A percentile compares a stretch with the other conserved stretches of the same genome.
Evolutionary conservation across 2,113 vertebrate species (phyloP).

Genomic region (Apaloderma vittatum): DNA sequence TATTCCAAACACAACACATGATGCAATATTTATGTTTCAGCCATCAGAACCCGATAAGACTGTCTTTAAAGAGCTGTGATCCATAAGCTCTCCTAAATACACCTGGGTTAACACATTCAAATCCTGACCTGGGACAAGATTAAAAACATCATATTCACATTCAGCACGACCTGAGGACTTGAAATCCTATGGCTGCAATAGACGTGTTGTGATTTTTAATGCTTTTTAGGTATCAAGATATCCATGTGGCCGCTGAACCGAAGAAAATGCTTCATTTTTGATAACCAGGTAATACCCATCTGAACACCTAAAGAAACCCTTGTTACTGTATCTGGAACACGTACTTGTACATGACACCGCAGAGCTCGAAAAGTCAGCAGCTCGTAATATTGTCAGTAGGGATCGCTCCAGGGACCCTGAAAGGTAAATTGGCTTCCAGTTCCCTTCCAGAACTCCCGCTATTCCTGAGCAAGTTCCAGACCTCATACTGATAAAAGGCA

Average conservation of each 20-base stretch:
- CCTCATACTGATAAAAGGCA: conserved; percentile 12
- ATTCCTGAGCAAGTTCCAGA: not conserved
- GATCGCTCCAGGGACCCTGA: not conserved
- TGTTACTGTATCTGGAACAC: not conserved
- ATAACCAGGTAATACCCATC: not conserved
- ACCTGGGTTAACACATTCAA: not conserved
- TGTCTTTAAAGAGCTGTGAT: not conserved
- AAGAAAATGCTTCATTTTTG: not conserved
- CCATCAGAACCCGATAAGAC: not conserved
- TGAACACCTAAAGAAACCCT: not conserved
- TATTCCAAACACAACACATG: not conserved
- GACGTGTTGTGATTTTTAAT: not conserved
- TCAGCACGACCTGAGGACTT: not conserved
- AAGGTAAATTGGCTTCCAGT: conserved; percentile 13
- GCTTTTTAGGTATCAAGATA: not conserved
- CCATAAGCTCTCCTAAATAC: not conserved
- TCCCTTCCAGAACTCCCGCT: not conserved
- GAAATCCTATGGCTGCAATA: not conserved
- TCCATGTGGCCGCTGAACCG: not conserved
- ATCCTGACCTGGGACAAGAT: not conserved
- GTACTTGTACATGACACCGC: not conserved
- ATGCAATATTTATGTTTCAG: not conserved
- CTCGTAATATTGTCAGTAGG: not conserved
- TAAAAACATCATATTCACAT: not conserved
- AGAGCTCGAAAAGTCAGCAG: not conserved